Conservation (phyloP, 2,888 invertebrate genomes). For the Pristionchus japonicus region DNA sequence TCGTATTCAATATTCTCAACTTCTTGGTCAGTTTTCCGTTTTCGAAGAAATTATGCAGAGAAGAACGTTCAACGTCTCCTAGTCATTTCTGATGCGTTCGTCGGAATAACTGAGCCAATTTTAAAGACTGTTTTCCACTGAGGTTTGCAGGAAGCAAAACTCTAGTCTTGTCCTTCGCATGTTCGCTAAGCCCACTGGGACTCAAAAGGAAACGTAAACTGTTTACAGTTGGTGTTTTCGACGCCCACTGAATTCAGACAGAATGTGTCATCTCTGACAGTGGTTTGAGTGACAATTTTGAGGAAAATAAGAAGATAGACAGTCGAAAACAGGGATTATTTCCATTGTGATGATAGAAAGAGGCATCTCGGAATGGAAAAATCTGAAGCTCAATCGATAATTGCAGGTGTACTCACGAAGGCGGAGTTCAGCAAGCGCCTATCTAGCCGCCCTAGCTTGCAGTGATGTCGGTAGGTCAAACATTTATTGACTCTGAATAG, state of each 20-base stretch:
- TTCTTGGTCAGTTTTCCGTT: conserved; percentile 50
- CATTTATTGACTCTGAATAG: neutral
- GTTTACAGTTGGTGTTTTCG: neutral
- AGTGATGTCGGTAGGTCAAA: conserved; percentile 65
- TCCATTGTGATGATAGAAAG: neutral
- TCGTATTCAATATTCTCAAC: conserved; percentile 67
- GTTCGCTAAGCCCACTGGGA: neutral
- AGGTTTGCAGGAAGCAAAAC: neutral
- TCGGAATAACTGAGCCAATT: neutral
- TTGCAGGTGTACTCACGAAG: conserved; percentile 40
- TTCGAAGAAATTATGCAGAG: neutral
- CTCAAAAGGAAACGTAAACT: neutral
- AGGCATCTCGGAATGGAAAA: neutral
- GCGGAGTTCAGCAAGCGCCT: conserved; percentile 55
- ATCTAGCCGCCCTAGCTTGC: conserved; percentile 64
- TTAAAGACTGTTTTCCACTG: neutral
- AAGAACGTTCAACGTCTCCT: neutral
- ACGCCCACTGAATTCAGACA: neutral
- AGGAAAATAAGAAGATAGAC: neutral
- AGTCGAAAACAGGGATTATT: neutral
- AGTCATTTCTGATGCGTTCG: neutral
- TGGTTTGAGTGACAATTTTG: conserved; percentile 30
- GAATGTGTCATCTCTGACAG: neutral
- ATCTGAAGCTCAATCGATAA: neutral
- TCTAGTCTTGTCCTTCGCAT: neutral